phyloP scores from a whole-genome alignment of 2,888 invertebrate species.

The Limnephilus lunatus region DNA sequence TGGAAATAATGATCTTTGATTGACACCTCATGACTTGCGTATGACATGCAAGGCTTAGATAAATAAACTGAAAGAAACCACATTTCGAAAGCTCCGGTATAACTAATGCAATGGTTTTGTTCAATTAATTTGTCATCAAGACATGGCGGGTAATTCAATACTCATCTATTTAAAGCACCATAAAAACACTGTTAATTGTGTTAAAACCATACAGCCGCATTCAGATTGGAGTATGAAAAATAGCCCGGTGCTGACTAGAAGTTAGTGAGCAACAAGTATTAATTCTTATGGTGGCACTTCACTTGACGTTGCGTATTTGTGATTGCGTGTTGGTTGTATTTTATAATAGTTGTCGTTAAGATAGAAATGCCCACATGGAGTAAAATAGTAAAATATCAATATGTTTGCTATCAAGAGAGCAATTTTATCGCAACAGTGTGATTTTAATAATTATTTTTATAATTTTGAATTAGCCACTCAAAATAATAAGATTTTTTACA shows the following conservation, averaged over 20 bases:
- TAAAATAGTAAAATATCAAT: too few species aligned
- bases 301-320: too few species aligned
- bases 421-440: too few species aligned
- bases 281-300: neutral
- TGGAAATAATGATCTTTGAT: conserved; percentile 5
- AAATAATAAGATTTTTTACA: too few species aligned
- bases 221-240: neutral
- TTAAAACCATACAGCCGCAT: neutral
- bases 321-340: too few species aligned
- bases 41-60: neutral
- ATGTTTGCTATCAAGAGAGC: too few species aligned
- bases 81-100: neutral
- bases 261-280: neutral
- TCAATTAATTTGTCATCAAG: neutral
- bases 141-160: neutral
- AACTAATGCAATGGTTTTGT: neutral
- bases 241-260: neutral
- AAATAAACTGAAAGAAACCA: neutral
- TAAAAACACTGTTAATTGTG: neutral
- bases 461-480: too few species aligned
- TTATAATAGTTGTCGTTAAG: too few species aligned
- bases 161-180: neutral
- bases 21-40: neutral
- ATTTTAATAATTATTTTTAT: too few species aligned
- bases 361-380: too few species aligned